Evolutionary conservation across 2,113 vertebrate genomes (phyloP).

Genomic region (Anseranas semipalmata): DNA sequence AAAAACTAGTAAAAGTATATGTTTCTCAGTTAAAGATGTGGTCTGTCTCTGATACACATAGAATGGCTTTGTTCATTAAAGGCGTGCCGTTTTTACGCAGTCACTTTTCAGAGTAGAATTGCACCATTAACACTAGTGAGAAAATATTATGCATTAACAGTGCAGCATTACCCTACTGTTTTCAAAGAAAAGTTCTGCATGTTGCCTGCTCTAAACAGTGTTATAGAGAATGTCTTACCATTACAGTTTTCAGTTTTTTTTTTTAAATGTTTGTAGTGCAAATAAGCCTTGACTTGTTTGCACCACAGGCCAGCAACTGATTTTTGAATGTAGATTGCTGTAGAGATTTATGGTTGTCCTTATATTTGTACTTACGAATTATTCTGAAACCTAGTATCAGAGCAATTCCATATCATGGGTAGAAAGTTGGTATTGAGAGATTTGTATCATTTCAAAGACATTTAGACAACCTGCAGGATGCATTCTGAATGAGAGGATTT

Average conservation of each 20-base stretch:
- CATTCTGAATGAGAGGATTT: neutral
- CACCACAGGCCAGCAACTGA: neutral
- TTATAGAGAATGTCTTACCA: neutral
- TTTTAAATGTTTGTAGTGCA: neutral
- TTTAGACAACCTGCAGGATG: neutral
- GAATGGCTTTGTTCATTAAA: slow-evolving; percentile 39
- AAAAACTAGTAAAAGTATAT: slow-evolving; percentile 47
- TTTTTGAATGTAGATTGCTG: neutral
- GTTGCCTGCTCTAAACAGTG: neutral
- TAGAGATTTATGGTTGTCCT: neutral
- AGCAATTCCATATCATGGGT: neutral
- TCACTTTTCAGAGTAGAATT: neutral
- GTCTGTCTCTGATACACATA: slow-evolving; percentile 2
- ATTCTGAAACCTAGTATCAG: neutral
- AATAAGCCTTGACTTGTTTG: neutral
- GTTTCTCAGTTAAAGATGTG: slow-evolving; percentile 24
- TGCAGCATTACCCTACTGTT: neutral
- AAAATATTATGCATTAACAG: neutral
- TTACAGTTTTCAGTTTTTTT: neutral
- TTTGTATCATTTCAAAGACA: neutral
- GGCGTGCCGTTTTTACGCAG: slow-evolving; percentile 39
- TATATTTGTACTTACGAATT: neutral
- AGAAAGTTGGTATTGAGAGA: too few species aligned
- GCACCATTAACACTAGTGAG: neutral
- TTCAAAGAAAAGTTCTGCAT: neutral